phyloP scores from a whole-genome alignment of 2,797 vertebrate genomes.

The Crocidura indochinensis region DNA sequence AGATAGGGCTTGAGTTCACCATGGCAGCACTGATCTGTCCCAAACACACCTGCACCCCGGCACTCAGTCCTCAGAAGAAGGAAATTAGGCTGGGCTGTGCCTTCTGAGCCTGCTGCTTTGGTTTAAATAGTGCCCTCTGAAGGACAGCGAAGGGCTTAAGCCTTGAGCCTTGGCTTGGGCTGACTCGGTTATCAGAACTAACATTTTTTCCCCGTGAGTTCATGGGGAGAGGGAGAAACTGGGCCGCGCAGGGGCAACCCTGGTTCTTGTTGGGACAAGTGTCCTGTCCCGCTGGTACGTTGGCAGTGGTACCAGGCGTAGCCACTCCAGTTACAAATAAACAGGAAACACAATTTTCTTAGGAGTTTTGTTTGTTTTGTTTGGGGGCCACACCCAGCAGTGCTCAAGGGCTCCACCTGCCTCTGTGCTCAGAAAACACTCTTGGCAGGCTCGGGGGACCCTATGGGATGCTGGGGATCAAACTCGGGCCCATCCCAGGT shows the following conservation, averaged over 20 bases:
- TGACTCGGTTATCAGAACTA: not conserved
- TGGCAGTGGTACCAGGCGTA: not conserved
- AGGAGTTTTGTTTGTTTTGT: no score
- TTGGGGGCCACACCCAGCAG: no score
- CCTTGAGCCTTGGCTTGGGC: not conserved
- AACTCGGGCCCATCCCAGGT: no score
- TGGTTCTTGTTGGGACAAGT: accelerated
- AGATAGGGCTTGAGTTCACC: not conserved
- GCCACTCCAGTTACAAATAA: not conserved
- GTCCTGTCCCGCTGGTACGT: not conserved
- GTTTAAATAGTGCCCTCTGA: not conserved
- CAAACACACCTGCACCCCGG: not conserved
- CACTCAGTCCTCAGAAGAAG: not conserved
- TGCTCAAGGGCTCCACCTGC: no score
- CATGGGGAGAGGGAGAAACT: not conserved
- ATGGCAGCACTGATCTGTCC: not conserved
- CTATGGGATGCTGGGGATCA: no score
- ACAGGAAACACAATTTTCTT: no score
- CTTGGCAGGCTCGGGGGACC: no score
- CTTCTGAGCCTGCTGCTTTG: not conserved
- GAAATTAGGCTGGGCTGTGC: not conserved
- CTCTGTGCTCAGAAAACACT: no score
- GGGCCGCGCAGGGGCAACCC: not conserved
- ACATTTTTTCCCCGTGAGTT: not conserved
- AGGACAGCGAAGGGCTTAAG: no score